Evolutionary conservation across 2,888 invertebrate species (phyloP).

Genomic region (Trichogramma evanescens): DNA sequence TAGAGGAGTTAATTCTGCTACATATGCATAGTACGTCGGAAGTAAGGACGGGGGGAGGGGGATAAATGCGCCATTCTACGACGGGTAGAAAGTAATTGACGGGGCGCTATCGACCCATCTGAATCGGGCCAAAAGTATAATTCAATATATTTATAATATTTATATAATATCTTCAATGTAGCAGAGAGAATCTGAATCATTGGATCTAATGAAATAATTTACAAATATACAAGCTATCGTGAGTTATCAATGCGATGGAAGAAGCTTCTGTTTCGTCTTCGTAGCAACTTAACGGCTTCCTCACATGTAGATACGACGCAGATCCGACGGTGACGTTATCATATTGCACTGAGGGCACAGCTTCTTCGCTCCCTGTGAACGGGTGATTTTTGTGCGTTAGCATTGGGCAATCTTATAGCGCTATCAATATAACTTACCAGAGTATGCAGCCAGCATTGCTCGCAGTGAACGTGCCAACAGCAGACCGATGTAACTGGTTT

Average conservation of each 20-base stretch:
- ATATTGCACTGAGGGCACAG: constrained; percentile 92
- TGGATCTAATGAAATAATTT: constrained; percentile 31
- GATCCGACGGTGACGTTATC: constrained; percentile 80
- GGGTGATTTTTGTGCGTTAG: background rate
- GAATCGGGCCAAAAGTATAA: no score
- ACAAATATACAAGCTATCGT: constrained; percentile 41
- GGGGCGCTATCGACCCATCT: no score
- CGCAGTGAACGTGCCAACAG: constrained; percentile 96
- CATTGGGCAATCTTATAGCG: background rate
- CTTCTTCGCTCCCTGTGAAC: constrained; percentile 71
- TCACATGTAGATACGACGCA: constrained; percentile 84
- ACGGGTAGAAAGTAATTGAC: no score
- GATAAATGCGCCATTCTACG: no score
- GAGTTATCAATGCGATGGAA: background rate
- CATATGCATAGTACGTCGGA: no score
- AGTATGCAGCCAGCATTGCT: constrained; percentile 70
- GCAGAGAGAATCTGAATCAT: no score
- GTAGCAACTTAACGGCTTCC: constrained; percentile 14
- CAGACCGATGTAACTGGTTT: constrained; percentile 88
- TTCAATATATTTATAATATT: no score
- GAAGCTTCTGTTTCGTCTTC: constrained; percentile 13
- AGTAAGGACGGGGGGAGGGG: no score
- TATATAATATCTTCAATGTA: no score
- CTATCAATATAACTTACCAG: constrained; percentile 48
- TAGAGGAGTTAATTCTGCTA: no score